Percentiles rank a stretch among this genome's conserved stretches.
Evolutionary conservation across 2,888 invertebrate species (phyloP).

Genomic region (Cryptophagus acutangulus): DNA sequence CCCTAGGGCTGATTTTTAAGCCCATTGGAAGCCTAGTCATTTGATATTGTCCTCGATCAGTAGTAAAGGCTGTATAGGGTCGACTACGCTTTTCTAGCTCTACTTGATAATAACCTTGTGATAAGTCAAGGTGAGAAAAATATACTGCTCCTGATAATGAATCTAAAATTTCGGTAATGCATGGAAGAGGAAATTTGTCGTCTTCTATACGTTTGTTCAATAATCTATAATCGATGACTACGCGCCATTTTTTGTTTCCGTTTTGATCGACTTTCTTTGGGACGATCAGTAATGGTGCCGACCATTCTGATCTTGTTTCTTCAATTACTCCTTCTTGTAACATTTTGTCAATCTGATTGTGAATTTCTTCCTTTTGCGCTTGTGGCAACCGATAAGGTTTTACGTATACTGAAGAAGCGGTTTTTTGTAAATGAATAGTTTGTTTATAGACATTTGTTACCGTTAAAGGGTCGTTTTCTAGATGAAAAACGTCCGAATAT

Average conservation of each 20-base stretch:
- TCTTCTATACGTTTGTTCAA: constrained; percentile 18
- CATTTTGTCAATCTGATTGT: constrained; percentile 25
- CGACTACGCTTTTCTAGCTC: constrained; percentile 21
- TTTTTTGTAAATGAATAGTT: constrained; percentile 22
- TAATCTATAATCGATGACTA: constrained; percentile 23
- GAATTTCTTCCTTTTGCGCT: constrained; percentile 25
- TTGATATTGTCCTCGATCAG: constrained; percentile 25
- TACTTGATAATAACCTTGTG: constrained; percentile 25
- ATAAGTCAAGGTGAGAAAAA: constrained; percentile 10
- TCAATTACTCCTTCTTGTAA: constrained; percentile 25
- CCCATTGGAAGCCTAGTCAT: constrained; percentile 27
- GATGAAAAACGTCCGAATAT: constrained; percentile 21
- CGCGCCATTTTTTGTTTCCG: constrained; percentile 19
- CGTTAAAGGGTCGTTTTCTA: constrained; percentile 22
- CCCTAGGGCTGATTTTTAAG: constrained; percentile 26
- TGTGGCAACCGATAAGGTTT: constrained; percentile 27
- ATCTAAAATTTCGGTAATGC: constrained; percentile 26
- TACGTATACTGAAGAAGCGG: constrained; percentile 19
- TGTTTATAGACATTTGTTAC: constrained; percentile 27
- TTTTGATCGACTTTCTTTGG: constrained; percentile 21
- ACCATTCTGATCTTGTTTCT: constrained; percentile 22
- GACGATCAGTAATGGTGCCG: constrained; percentile 22
- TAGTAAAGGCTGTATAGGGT: constrained; percentile 26
- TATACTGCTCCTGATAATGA: constrained; percentile 26
- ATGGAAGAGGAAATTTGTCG: constrained; percentile 25